Percentiles rank a stretch among this genome's conserved stretches.
Conservation (phyloP, 2,888 invertebrate genomes). For the Erannis defoliaria region DNA sequence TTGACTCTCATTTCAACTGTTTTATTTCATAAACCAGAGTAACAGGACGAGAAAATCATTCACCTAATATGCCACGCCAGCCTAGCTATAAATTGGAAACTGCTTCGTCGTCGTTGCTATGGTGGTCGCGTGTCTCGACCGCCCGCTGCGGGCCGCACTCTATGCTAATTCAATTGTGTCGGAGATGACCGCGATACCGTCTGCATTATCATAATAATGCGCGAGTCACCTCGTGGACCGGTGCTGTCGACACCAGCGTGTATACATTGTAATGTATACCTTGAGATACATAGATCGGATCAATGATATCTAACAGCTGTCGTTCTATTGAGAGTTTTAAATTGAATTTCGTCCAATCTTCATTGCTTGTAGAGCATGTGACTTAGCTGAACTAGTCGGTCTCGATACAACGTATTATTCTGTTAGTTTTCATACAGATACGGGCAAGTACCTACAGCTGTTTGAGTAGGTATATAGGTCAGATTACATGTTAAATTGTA, state of each 20-base stretch:
- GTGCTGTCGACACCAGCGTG: slow-evolving; percentile 66
- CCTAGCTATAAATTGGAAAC: neutral
- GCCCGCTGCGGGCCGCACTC: slow-evolving; percentile 77
- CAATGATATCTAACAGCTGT: slow-evolving; percentile 36
- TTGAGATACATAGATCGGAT: slow-evolving; percentile 34
- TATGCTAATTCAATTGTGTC: slow-evolving; percentile 87
- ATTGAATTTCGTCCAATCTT: slow-evolving; percentile 22
- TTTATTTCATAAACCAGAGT: neutral
- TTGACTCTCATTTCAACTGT: too few species aligned
- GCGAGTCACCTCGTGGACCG: slow-evolving; percentile 75
- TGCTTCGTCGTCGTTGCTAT: slow-evolving; percentile 4
- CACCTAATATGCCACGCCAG: neutral
- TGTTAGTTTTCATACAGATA: neutral
- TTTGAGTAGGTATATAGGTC: too few species aligned
- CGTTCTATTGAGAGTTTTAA: slow-evolving; percentile 19
- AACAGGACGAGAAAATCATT: too few species aligned
- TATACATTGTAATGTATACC: slow-evolving; percentile 46
- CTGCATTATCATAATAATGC: slow-evolving; percentile 84
- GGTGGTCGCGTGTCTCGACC: slow-evolving; percentile 70
- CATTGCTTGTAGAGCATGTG: neutral
- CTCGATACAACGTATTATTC: neutral
- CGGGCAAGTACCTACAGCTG: too few species aligned
- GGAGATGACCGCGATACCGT: slow-evolving; percentile 75
- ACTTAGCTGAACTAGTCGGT: neutral
- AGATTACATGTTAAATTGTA: too few species aligned